Evolutionary conservation across 2,113 vertebrate species (phyloP), one percentile per base, ranked within the genome.

Genomic region (Lophura nycthemera): DNA sequence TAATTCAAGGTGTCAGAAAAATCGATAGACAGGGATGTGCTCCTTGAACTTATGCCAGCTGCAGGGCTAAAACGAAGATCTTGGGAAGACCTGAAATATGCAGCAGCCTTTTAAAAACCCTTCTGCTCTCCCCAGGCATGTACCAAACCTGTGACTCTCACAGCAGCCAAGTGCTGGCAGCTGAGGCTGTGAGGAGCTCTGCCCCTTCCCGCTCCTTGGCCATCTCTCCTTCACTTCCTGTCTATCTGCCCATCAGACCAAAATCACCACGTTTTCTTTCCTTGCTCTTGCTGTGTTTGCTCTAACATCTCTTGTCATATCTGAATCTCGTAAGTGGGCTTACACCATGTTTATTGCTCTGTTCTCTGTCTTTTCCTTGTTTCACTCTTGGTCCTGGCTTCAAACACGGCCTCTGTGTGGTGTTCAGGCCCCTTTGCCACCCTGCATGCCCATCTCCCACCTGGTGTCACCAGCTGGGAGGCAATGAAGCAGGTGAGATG

Each of bases 1-100:
- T 91, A 82, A 88, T 90, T 91, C 73, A 79, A 96, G 45, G 57
- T 92, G 67, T 91, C 66, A 92, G 76, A 93, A 95, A 89, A 96
- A 89, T 86, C 8, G 3, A 54, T 90, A 40, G 50, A 67, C 18
- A 2, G 70, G 54, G 77, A 75, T 50, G 30, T 6, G 10, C 66
- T 81, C 89, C 69, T 74, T 42, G 70, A 86, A 95, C 82, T 72
- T n/a, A 38, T 2, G 73, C 5, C 24, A 63, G 63, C 29, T 67
- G 59, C 38, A 52, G 57, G 42, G 64, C 13, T 10, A 36, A 75
- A 90, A 80, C 67, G 20, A 25, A 38, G 38, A 71, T 18, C 56
- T 71, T 45, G 69, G 83, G 45, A 78, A 67, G 47, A 86, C 21
- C 16, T 5, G 9, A 30, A 45, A 9, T 65, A 91, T 14, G 40